phyloP scores from a whole-genome alignment of 2,113 vertebrate genomes.

The Lophochroa leadbeateri region DNA sequence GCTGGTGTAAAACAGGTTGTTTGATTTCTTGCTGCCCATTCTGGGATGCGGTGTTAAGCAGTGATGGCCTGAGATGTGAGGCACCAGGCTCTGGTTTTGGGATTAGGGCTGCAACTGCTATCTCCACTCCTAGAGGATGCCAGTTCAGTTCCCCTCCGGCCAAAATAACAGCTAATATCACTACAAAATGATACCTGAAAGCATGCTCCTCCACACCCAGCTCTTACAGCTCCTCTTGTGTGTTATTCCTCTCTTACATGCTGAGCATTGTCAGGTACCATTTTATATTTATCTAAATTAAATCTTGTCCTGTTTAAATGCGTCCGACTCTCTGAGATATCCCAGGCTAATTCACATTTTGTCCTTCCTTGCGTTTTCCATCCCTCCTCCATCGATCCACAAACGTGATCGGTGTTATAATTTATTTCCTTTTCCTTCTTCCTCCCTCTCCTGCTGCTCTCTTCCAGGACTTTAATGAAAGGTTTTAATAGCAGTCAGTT shows the following conservation, averaged over 20 bases:
- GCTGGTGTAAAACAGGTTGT: not conserved
- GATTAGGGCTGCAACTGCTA: not conserved
- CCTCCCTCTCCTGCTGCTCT: not conserved
- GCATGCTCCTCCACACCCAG: not conserved
- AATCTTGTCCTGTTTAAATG: conserved; percentile 16
- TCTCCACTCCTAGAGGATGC: not conserved
- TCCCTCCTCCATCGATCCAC: not conserved
- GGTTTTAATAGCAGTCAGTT: conserved; percentile 17
- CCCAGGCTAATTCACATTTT: conserved; percentile 10
- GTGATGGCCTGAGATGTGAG: not conserved
- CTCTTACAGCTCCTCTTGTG: not conserved
- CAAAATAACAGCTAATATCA: not conserved
- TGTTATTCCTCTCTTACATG: not conserved
- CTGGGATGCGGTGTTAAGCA: not conserved
- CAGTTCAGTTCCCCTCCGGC: not conserved
- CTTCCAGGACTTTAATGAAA: not conserved
- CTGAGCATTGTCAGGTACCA: not conserved
- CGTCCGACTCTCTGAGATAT: not conserved
- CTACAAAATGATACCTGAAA: not conserved
- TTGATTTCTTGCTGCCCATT: not conserved
- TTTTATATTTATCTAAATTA: conserved; percentile 39
- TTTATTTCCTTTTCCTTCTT: conserved; percentile 2
- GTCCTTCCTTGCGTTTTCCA: not conserved
- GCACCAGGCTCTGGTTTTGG: not conserved
- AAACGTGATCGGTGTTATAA: not conserved